These are phyloP conservation scores for Strix occidentalis DNA, from an alignment of 2,797 vertebrate species.

Conservation along the genomic window DNA sequence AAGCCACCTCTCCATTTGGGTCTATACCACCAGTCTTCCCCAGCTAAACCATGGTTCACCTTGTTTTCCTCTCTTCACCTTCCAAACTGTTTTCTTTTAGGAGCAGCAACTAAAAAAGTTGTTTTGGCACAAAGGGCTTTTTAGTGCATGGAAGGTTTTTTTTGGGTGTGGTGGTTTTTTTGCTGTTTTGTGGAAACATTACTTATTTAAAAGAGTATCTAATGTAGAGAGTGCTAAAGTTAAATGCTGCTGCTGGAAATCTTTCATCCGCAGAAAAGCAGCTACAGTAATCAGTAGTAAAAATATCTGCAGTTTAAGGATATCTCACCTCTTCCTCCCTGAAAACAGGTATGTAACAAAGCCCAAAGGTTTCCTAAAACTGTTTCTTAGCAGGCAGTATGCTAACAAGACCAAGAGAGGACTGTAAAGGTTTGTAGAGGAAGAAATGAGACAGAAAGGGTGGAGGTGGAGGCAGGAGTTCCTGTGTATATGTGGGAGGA, in stretches of 20 bases:
- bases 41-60: not conserved
- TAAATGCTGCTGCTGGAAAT: not conserved
- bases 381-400: not conserved
- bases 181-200: not conserved
- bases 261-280: not conserved
- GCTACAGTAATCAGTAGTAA: not conserved
- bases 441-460: not conserved
- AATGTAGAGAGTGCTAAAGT: not conserved
- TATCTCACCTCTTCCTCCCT: not conserved
- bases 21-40: not conserved
- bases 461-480: not conserved
- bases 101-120: not conserved
- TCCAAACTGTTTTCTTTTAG: not conserved
- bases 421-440: not conserved
- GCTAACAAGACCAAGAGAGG: not conserved
- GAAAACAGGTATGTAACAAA: not conserved
- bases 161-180: not conserved
- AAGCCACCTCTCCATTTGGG: not conserved
- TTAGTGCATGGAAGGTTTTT: not conserved
- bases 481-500: not conserved
- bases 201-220: not conserved
- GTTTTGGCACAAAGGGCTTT: not conserved
- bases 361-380: not conserved
- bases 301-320: not conserved
- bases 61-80: not conserved